Conservation (phyloP, 2,113 vertebrate genomes). For the Peromyscus polionotus region DNA sequence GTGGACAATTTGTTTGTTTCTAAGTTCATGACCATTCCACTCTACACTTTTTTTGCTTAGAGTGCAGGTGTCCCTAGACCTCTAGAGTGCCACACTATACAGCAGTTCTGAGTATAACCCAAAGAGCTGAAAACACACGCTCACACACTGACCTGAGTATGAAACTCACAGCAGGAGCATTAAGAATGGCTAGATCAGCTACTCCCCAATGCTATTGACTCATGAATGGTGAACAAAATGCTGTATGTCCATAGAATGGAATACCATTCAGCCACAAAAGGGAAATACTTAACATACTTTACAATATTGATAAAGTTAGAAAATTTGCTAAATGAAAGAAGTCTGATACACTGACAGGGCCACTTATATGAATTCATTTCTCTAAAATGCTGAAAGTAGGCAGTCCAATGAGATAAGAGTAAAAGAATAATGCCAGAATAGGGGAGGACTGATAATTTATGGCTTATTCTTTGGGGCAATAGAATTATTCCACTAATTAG, state of each 20-base stretch:
- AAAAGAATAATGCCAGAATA: too few relatives aligned
- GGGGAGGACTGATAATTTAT: not conserved
- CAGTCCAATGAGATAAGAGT: not conserved
- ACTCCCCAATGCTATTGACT: not conserved
- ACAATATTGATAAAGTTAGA: not conserved
- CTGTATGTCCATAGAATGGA: not conserved
- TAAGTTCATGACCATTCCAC: not conserved
- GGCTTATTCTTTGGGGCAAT: not conserved
- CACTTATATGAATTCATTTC: not conserved
- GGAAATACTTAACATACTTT: not conserved
- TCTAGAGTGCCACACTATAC: not conserved
- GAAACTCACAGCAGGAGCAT: not conserved
- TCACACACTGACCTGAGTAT: not conserved
- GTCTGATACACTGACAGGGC: not conserved
- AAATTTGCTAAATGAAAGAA: not conserved
- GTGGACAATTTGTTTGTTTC: not conserved
- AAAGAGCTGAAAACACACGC: not conserved
- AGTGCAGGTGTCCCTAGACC: not conserved
- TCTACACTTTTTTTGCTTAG: not conserved
- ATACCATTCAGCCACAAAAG: not conserved
- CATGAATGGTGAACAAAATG: not conserved
- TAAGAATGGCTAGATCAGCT: not conserved
- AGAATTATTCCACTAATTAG: not conserved
- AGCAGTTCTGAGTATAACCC: not conserved
- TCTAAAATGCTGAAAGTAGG: not conserved